These are phyloP conservation scores for Amiota minor DNA, from an alignment of 2,888 invertebrate genomes.

Conservation along the genomic window DNA sequence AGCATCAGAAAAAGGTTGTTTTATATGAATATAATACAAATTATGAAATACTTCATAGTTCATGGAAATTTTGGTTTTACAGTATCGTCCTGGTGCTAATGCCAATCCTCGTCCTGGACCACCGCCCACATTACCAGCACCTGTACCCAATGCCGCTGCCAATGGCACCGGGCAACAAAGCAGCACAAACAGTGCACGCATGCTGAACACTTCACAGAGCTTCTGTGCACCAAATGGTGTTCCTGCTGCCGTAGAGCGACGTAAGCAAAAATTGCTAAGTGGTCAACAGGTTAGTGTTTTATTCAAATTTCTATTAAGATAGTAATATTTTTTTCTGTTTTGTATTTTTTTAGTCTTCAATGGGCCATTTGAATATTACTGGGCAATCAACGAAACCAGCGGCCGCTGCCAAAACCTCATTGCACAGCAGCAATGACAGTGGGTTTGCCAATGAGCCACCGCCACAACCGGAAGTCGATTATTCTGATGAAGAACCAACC, in stretches of 20 bases:
- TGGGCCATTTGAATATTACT: conserved; percentile 49
- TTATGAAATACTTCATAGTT: neutral
- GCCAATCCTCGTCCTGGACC: conserved; percentile 78
- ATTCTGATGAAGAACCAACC: conserved; percentile 89
- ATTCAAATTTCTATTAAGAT: conserved; percentile 2
- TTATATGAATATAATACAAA: neutral
- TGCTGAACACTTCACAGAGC: conserved; percentile 80
- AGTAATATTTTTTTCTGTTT: neutral
- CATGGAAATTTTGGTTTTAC: conserved; percentile 4
- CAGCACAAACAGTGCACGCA: conserved; percentile 57
- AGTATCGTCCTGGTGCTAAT: conserved; percentile 76
- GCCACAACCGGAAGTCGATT: conserved; percentile 90
- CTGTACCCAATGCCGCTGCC: conserved; percentile 75
- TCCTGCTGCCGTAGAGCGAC: conserved; percentile 67
- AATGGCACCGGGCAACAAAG: neutral
- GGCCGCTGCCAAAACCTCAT: conserved; percentile 81
- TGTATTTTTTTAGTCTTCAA: conserved; percentile 40
- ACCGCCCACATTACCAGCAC: conserved; percentile 83
- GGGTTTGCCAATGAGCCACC: conserved; percentile 92
- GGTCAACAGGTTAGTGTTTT: conserved; percentile 58
- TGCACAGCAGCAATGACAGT: conserved; percentile 93
- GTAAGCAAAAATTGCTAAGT: conserved; percentile 67
- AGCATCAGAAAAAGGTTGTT: conserved; percentile 73
- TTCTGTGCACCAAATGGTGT: conserved; percentile 71
- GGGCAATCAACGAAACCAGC: conserved; percentile 62